Base-by-base conservation (phyloP, 2,797 vertebrate genomes). In the Balearica regulorum region DNA sequence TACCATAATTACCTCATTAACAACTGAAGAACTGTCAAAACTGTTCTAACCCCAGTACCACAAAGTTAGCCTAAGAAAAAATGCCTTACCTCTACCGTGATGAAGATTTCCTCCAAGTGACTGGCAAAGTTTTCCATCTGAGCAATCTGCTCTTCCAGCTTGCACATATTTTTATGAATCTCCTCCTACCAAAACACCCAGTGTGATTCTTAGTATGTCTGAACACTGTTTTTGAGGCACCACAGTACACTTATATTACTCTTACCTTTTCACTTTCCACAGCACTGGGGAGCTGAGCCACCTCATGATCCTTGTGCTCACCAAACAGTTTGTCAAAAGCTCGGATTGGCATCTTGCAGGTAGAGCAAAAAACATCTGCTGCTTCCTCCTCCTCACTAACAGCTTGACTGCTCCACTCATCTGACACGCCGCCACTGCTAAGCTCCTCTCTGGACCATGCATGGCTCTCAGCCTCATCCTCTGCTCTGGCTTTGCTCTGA, bases 21-120 rank as follows among this genome's bases (percentile, higher is more conserved):
- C 29, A 80, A 54, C 8, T 21, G 61, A 88, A 83, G 9, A 35
- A 60, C 48, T 80, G 75, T 53, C 25, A 93, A 82, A 95, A 83
- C 37, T 70, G 13, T 75, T 87, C 35, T 70, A 75, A 76, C 9
- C 11, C 21, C 26, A 61, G 29, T 41, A 71, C 25, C 26, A 66
- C 54, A 57, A 92, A 76, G 15, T 66, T 84, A 91, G 41, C 55
- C 60, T 8, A 33, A 54, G 72, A 68, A 35, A 37, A 49, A 84
- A 13, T 29, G 18, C 31, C 97, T 97, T 97, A 99, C 99, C 98
- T 99, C 99, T 54, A 99, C 99, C 0, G 99, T 99, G 83, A 99
- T 99, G 97, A 99, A 99, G 81, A 99, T 99, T 97, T 99, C 99
- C 91, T 99, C 99, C 97, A 99, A 97, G 83, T 99, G 99, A 88